Base-by-base conservation (phyloP, 2,113 vertebrate genomes). In the Bothrops jararaca region DNA sequence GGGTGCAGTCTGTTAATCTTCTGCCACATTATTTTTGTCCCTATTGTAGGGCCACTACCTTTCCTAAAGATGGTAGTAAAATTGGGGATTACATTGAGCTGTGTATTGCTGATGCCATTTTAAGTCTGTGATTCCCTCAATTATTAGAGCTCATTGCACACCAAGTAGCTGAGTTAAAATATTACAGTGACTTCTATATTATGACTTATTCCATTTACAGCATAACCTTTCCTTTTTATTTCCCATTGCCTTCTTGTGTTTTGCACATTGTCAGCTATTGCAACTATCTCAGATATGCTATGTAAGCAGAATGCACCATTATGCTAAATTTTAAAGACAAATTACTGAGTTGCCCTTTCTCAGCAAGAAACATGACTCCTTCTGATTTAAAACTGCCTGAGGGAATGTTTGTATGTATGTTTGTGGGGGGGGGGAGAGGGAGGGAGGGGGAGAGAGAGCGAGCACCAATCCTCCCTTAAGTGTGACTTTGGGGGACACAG, bases 271-370 rank as follows among this genome's bases (percentile, higher is more conserved):
- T 91, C n/a, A 91, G 60, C 60, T 10, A 64, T 39, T 29, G 45
- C 60, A 90, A 23, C 48, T 34, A 26, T 10, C 60, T n/a, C 45
- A 22, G 45, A 53, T 45, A 90, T 90, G 60, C 64, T 90, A 23
- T 39, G 42, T 74, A 90, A 90, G 48, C 18, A 90, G 34, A 85
- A 85, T 42, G 54, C 48, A 9, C 48, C 48, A 50, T 50, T 50
- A 53, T 20, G 54, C 50, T 56, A 42, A 91, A 91, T 91, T 85
- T 85, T 54, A 54, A 52, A 91, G 90, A 91, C 69, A 85, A 74
- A 52, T 24, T 3, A 26, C 12, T 56, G 22, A 56, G 34, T 26
- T 52, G 56, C 69, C 80, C 90, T 56, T 54, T 45, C 50, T 15
- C 58, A 48, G 57, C 56, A 52, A 91, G n/a, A 91, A 91, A n/a